Conservation (phyloP, 2,888 invertebrate species). For the Lagria hirta region DNA sequence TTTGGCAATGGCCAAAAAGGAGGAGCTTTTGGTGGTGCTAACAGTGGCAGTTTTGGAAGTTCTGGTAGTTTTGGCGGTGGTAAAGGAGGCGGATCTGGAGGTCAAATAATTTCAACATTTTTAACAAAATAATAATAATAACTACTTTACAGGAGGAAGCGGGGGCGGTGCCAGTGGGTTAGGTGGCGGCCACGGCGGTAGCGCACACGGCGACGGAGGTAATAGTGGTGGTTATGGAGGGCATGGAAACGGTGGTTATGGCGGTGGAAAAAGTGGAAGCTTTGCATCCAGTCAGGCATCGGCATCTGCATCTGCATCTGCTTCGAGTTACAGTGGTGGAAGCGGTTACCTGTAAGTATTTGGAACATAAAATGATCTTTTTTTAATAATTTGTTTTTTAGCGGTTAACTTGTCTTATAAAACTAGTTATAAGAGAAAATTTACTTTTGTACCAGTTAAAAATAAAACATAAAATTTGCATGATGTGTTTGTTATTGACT, state of each 20-base stretch:
- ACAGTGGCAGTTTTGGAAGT: conserved; percentile 15
- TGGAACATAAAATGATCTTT: background rate
- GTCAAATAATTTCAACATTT: conserved; percentile 1
- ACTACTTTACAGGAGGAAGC: conserved; percentile 1
- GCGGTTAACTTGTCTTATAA: conserved; percentile 1
- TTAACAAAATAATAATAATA: background rate
- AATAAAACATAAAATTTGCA: no score
- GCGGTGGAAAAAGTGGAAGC: conserved; percentile 11
- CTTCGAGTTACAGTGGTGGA: conserved; percentile 21
- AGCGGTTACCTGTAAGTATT: conserved; percentile 7
- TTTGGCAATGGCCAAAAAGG: conserved; percentile 1
- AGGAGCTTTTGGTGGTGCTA: conserved; percentile 11
- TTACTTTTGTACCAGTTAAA: no score
- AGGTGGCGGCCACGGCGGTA: conserved; percentile 15
- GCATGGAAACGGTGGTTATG: conserved; percentile 8
- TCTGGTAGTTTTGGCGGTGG: conserved; percentile 9
- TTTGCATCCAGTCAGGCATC: conserved; percentile 20
- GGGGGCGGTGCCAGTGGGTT: conserved; percentile 5
- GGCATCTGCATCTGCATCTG: conserved; percentile 18
- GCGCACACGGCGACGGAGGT: conserved; percentile 9
- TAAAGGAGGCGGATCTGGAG: conserved; percentile 15
- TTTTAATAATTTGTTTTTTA: conserved; percentile 2
- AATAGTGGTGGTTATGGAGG: conserved; percentile 11
- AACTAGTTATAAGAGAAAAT: no score
- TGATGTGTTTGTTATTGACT: no score